Evolutionary conservation across 2,113 vertebrate species (phyloP).

Genomic region (Petromus typicus): DNA sequence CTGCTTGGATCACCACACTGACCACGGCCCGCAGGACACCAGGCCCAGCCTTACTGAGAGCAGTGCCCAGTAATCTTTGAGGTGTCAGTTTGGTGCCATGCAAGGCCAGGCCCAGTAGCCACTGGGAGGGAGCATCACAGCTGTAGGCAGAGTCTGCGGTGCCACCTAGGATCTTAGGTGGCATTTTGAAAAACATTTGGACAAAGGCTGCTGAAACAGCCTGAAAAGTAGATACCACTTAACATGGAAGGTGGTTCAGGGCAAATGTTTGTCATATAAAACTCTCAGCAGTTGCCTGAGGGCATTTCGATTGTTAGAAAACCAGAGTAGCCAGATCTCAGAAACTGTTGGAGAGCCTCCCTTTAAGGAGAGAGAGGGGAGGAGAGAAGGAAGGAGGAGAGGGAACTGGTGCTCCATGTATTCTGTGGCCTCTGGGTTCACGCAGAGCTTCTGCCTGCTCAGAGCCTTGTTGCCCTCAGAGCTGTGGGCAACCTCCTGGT

Average conservation of each 20-base stretch:
- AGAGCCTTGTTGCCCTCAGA: too few species aligned
- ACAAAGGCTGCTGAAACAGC: background rate
- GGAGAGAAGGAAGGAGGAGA: background rate
- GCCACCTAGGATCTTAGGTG: too few species aligned
- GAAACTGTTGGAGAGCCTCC: background rate
- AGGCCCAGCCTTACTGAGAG: background rate
- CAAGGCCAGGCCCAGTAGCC: background rate
- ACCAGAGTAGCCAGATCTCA: background rate
- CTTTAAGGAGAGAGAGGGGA: background rate
- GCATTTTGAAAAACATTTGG: background rate
- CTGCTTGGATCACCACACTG: background rate
- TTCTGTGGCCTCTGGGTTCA: background rate
- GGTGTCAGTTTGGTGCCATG: rapidly evolving
- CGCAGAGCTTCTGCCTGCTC: background rate
- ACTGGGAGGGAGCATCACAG: background rate
- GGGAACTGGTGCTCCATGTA: background rate
- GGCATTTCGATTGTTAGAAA: background rate
- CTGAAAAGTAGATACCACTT: background rate
- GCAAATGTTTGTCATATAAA: background rate
- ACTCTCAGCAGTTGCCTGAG: background rate
- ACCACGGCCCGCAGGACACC: too few species aligned
- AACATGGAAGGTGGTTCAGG: background rate
- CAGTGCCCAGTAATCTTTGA: rapidly evolving
- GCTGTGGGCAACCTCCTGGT: background rate
- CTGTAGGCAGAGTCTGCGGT: background rate